phyloP scores from a whole-genome alignment of 2,113 vertebrate genomes.

The Protobothrops mucrosquamatus region DNA sequence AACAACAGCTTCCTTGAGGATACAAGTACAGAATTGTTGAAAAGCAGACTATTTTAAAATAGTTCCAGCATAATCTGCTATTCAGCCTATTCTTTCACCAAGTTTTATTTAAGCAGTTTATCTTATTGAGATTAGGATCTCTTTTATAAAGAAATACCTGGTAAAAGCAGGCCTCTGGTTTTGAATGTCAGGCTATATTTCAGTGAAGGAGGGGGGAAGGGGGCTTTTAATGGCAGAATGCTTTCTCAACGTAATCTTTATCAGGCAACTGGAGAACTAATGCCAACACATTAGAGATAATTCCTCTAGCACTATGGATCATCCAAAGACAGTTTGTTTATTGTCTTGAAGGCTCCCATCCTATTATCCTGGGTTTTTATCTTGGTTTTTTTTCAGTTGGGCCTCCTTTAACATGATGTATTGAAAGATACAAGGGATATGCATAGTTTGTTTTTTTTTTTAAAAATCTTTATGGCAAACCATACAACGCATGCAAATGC shows the following conservation, averaged over 20 bases:
- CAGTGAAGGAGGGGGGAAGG: slow-evolving; percentile 31
- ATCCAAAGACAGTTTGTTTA: slow-evolving; percentile 40
- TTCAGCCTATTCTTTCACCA: slow-evolving; percentile 62
- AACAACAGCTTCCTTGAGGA: slow-evolving; percentile 41
- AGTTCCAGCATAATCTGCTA: slow-evolving; percentile 52
- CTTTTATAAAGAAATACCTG: slow-evolving; percentile 60
- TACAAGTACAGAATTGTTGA: slow-evolving; percentile 48
- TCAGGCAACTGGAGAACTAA: slow-evolving; percentile 57
- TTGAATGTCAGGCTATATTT: slow-evolving; percentile 67
- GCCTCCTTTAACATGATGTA: slow-evolving; percentile 9
- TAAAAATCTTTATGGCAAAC: background rate
- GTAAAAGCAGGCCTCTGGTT: slow-evolving; percentile 62
- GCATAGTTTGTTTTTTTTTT: background rate
- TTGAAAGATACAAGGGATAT: background rate
- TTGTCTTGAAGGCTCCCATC: slow-evolving; percentile 28
- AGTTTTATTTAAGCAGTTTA: slow-evolving; percentile 70
- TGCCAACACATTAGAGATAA: slow-evolving; percentile 55
- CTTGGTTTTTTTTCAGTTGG: slow-evolving; percentile 16
- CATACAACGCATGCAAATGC: background rate
- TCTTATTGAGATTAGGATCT: slow-evolving; percentile 70
- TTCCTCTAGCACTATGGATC: slow-evolving; percentile 32
- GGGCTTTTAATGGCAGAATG: slow-evolving; percentile 52
- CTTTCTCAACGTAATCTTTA: slow-evolving; percentile 51
- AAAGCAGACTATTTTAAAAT: slow-evolving; percentile 54
- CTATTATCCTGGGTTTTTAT: slow-evolving; percentile 14